Evolutionary conservation across 2,797 vertebrate genomes (phyloP).

Genomic region (Distichodus sexfasciatus): DNA sequence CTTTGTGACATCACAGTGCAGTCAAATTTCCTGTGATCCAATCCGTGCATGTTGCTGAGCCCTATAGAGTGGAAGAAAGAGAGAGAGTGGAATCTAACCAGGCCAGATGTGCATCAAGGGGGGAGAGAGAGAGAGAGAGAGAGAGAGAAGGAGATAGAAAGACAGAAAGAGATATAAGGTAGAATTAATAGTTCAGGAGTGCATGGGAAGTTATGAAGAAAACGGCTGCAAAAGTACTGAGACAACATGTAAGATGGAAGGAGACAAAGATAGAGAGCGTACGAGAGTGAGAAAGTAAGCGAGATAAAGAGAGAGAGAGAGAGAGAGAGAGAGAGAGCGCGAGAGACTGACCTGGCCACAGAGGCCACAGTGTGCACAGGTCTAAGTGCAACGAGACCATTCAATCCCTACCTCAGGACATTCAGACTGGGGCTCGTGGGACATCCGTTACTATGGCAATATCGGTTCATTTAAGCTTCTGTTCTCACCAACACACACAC

Average conservation of each 20-base stretch:
- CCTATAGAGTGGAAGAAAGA: constrained; percentile 50
- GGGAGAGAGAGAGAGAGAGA: too few species aligned
- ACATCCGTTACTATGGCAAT: constrained; percentile 56
- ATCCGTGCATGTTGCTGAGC: constrained; percentile 70
- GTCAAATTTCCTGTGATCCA: constrained; percentile 72
- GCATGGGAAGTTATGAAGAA: too few species aligned
- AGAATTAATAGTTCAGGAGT: too few species aligned
- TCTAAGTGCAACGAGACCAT: constrained; percentile 31
- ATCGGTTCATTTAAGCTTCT: constrained; percentile 53
- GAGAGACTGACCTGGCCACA: constrained; percentile 7
- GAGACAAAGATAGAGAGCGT: neutral
- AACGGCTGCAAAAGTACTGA: too few species aligned
- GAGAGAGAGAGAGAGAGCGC: neutral
- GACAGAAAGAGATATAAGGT: too few species aligned
- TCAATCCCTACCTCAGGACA: constrained; percentile 44
- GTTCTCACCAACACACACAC: constrained; percentile 45
- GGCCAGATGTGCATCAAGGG: too few species aligned
- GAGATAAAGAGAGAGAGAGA: constrained; percentile 5
- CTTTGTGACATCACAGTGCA: constrained; percentile 74
- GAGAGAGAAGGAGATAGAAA: constrained; percentile 40
- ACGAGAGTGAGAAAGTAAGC: neutral
- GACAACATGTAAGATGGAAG: constrained; percentile 27
- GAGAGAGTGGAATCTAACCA: neutral
- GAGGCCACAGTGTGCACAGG: constrained; percentile 20
- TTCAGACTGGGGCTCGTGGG: constrained; percentile 42